Base-by-base conservation (phyloP, 2,113 vertebrate genomes). In the Sylvia atricapilla region DNA sequence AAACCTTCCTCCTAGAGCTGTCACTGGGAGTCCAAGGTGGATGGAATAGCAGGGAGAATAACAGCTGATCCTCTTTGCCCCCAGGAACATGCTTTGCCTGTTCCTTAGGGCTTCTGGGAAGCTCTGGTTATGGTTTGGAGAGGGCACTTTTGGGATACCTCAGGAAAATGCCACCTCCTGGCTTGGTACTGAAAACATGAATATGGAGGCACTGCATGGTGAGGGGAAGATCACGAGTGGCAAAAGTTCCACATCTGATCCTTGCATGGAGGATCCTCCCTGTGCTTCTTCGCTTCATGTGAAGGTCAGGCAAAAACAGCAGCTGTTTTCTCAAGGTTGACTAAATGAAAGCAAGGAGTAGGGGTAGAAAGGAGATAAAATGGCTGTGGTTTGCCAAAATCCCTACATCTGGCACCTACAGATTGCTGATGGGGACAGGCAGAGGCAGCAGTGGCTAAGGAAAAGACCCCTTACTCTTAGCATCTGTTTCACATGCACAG, bases 261-360 rank as follows among this genome's bases (percentile, higher is more conserved):
- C 25, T 41, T 4, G 10, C 16, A 2, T 2, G 2, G 31, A 74
- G 46, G 85, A 37, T 76, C 28, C 23, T 87, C 15, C 76, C 31
- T 10, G 13, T 0, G 3, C n/a, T 79, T 83, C 70, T 41, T n/a
- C n/a, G n/a, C n/a, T n/a, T 19, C 4, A 0, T 7, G 33, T 23
- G 25, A 72, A 52, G 46, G 66, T 46, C 41, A 52, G 77, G 49
- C 2, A 3, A 60, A 87, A 89, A 44, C 4, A 75, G 35, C 20
- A 60, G n/a, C 53, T 82, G 49, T n/a, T 75, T 73, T 87, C 41
- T 33, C 46, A 82, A 56, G 30, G 66, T 56, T 90, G 74, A 47
- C 28, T 64, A 66, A 85, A 69, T 27, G n/a, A 47, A 82, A 78
- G 31, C 53, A 49, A 72, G 41, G 18, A 3, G 4, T n/a, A 41